Conservation (phyloP, 2,888 invertebrate genomes). For the Norana najaformis region DNA sequence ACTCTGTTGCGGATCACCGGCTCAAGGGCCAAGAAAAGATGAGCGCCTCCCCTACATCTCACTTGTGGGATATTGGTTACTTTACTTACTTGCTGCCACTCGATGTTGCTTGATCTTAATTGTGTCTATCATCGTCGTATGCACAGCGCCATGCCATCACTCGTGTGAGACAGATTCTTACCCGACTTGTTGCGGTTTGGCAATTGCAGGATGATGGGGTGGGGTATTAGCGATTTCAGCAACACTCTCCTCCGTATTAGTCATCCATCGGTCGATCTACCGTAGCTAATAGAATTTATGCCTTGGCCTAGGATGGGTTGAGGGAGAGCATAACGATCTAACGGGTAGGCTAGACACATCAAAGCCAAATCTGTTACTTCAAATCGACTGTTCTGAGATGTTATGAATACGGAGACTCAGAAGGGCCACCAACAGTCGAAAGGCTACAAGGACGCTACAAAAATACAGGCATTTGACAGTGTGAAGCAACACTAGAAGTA, state of each 20-base stretch:
- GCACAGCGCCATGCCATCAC: neutral
- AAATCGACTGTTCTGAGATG: neutral
- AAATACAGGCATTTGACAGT: too few species aligned
- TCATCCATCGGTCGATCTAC: neutral
- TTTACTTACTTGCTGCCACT: too few species aligned
- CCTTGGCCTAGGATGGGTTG: neutral
- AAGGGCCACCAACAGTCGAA: neutral
- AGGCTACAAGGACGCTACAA: neutral
- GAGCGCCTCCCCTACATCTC: too few species aligned
- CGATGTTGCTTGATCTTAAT: too few species aligned
- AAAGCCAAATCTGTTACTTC: neutral
- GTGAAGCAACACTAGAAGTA: too few species aligned
- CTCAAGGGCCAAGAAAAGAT: too few species aligned
- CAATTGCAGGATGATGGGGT: neutral
- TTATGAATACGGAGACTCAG: neutral
- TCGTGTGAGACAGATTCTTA: neutral
- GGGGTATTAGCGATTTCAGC: too few species aligned
- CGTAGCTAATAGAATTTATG: neutral
- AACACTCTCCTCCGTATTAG: neutral
- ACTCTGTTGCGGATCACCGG: too few species aligned
- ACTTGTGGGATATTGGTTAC: too few species aligned
- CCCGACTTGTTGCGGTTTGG: neutral
- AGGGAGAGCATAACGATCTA: neutral
- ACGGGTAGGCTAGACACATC: too few species aligned
- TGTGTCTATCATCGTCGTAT: neutral